Percentiles rank a stretch among this genome's conserved stretches.
Conservation (phyloP, 2,888 invertebrate genomes). For the Andrena bicolor region DNA sequence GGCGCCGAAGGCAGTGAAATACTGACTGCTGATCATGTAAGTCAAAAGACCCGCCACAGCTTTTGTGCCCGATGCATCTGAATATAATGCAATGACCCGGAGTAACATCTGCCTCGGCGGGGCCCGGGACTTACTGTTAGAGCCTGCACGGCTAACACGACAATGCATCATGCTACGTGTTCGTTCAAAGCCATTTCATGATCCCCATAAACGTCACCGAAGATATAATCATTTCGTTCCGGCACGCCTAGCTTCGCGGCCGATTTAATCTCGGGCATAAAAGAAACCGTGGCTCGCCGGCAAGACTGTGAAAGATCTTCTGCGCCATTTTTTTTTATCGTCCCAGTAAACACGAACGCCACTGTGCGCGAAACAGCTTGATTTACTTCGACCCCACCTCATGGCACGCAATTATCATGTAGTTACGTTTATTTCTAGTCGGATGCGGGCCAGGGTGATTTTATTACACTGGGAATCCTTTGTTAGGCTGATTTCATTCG, state of each 20-base stretch:
- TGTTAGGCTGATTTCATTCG: background rate
- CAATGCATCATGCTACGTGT: constrained; percentile 39
- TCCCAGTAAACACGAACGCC: constrained; percentile 18
- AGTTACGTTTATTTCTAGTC: background rate
- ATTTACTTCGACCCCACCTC: background rate
- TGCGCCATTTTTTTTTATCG: constrained; percentile 14
- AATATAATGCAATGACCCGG: constrained; percentile 35
- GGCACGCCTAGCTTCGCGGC: constrained; percentile 31
- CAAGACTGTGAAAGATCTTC: constrained; percentile 19
- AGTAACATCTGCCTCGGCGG: constrained; percentile 30
- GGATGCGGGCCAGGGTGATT: background rate
- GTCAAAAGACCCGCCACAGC: constrained; percentile 8
- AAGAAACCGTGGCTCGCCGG: constrained; percentile 30
- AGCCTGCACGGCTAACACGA: constrained; percentile 24
- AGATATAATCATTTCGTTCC: constrained; percentile 47
- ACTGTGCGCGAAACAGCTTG: background rate
- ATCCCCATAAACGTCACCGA: constrained; percentile 52
- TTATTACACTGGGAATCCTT: background rate
- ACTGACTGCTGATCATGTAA: constrained; percentile 3
- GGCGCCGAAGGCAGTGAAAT: background rate
- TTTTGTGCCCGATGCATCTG: constrained; percentile 31
- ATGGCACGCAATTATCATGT: background rate
- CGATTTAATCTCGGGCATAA: constrained; percentile 49
- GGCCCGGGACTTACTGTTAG: constrained; percentile 22
- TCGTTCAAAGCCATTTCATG: constrained; percentile 43